A percentile compares a stretch with the other conserved stretches of the same genome.
These are phyloP conservation scores for Thaleichthys pacificus DNA, from an alignment of 2,797 vertebrate genomes.

Conservation along the genomic window DNA sequence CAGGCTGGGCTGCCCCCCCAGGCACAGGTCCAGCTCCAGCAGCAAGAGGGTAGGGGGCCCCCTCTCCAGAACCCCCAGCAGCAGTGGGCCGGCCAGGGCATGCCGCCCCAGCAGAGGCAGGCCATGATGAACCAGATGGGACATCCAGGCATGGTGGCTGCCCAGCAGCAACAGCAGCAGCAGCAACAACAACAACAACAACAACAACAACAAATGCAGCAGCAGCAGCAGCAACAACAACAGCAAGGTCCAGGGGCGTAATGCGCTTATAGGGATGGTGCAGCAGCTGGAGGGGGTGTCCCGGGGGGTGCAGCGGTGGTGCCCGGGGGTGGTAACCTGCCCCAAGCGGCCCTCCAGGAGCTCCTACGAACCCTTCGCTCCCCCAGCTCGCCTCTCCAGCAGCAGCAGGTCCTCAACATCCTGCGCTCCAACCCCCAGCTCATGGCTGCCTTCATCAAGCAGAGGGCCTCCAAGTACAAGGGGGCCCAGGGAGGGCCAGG, in stretches of 20 bases:
- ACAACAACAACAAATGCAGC: slow-evolving; percentile 47
- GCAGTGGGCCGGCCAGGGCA: slow-evolving; percentile 84
- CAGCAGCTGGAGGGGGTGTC: slow-evolving; percentile 62
- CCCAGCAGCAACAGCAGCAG: slow-evolving; percentile 71
- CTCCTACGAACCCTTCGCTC: slow-evolving; percentile 91
- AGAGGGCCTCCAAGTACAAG: slow-evolving; percentile 90
- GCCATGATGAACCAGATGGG: slow-evolving; percentile 74
- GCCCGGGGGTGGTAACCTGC: slow-evolving; percentile 72
- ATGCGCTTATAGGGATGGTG: slow-evolving; percentile 66
- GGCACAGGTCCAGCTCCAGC: slow-evolving; percentile 87
- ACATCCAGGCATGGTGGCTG: slow-evolving; percentile 76
- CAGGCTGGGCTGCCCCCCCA: slow-evolving; percentile 85
- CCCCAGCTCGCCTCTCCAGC: slow-evolving; percentile 92
- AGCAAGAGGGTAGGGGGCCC: slow-evolving; percentile 78
- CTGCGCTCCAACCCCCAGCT: slow-evolving; percentile 92
- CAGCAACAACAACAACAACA: slow-evolving; percentile 67
- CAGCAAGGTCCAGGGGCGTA: slow-evolving; percentile 66
- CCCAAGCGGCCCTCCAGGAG: slow-evolving; percentile 92
- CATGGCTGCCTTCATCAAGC: slow-evolving; percentile 96
- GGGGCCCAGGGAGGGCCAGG: slow-evolving; percentile 56
- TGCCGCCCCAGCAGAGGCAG: slow-evolving; percentile 75
- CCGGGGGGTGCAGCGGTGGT: slow-evolving; percentile 37
- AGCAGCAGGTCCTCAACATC: slow-evolving; percentile 98
- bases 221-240: slow-evolving; percentile 65
- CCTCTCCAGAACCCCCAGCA: slow-evolving; percentile 83